These are phyloP conservation scores for Saguinus imperator DNA, from an alignment of 2,113 vertebrate species.

Conservation along the genomic window DNA sequence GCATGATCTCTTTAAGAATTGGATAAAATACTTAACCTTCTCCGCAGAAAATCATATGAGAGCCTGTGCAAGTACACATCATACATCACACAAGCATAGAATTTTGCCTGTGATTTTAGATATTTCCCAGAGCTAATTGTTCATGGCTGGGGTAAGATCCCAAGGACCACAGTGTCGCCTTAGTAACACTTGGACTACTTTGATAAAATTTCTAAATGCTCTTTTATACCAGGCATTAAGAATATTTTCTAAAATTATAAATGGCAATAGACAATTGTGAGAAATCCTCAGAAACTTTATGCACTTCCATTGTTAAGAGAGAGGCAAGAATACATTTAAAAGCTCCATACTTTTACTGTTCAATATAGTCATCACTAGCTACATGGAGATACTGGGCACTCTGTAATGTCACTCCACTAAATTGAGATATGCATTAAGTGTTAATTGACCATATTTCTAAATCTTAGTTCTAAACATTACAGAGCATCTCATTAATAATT, in stretches of 20 bases:
- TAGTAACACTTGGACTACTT: not conserved
- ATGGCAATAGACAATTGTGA: not conserved
- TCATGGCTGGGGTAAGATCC: not conserved
- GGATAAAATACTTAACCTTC: not conserved
- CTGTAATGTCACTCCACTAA: not conserved
- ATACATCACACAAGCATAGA: not conserved
- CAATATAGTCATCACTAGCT: not conserved
- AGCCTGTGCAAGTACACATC: not conserved
- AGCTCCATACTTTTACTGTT: not conserved
- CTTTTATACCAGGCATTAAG: not conserved
- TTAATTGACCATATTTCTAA: not conserved
- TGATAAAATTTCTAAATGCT: not conserved
- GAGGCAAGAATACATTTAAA: not conserved
- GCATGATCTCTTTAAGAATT: not conserved
- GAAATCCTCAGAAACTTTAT: not conserved
- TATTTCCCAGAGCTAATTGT: not conserved
- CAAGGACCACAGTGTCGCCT: not conserved
- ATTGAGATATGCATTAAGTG: not conserved
- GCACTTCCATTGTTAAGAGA: not conserved
- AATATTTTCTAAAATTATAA: conserved; percentile 1
- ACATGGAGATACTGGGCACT: not conserved
- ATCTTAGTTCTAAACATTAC: not conserved
- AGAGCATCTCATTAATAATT: not conserved
- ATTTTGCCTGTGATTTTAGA: not conserved
- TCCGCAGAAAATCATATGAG: not conserved